Conservation (phyloP, 2,888 invertebrate species). For the Eumacrocentrus americanus region DNA sequence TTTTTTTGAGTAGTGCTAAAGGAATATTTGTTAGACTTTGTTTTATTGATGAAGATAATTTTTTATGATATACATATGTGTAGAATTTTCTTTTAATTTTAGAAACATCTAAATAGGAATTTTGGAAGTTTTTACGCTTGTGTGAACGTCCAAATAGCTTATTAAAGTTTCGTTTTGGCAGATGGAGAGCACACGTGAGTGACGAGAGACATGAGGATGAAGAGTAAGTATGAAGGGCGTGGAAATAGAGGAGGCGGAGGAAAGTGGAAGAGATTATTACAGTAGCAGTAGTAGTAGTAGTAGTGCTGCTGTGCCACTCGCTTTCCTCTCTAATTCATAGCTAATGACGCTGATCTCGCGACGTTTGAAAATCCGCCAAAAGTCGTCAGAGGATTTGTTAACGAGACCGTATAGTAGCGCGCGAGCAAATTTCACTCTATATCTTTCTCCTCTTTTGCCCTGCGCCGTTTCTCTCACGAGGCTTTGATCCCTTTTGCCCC, state of each 20-base stretch:
- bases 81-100: too few species aligned
- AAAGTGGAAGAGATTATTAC: constrained; percentile 6
- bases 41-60: too few species aligned
- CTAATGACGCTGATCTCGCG: constrained; percentile 29
- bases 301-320: background rate
- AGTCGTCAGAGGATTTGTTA: constrained; percentile 23
- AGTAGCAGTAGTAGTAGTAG: background rate
- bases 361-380: constrained; percentile 28
- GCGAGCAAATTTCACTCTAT: constrained; percentile 29
- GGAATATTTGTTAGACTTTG: too few species aligned
- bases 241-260: background rate
- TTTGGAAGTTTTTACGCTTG: too few species aligned
- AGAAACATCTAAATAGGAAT: too few species aligned
- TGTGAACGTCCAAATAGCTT: background rate
- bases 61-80: too few species aligned
- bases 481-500: constrained; percentile 8
- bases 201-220: constrained; percentile 7
- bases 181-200: constrained; percentile 36
- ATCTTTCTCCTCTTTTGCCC: constrained; percentile 11
- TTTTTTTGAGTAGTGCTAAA: too few species aligned
- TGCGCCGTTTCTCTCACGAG: constrained; percentile 34
- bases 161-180: constrained; percentile 10
- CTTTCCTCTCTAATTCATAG: constrained; percentile 34
- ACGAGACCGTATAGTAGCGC: constrained; percentile 22
- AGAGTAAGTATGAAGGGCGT: background rate